Conservation (phyloP, 2,888 invertebrate species). For the Drosophila prostipennis region DNA sequence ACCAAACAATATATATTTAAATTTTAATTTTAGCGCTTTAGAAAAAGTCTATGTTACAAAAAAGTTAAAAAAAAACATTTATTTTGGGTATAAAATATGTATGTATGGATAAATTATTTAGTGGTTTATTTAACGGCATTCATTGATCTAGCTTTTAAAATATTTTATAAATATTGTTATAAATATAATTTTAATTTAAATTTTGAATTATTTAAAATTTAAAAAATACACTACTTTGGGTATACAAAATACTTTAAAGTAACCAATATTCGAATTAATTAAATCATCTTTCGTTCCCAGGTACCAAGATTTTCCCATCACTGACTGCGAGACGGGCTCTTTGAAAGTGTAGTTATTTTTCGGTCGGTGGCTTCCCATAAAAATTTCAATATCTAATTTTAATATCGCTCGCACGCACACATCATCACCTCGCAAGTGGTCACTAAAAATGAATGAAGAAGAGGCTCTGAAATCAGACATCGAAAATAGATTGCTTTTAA, state of each 20-base stretch:
- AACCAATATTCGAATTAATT: neutral
- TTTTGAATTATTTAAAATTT: too few relatives aligned
- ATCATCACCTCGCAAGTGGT: conserved; percentile 53
- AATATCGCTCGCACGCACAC: conserved; percentile 22
- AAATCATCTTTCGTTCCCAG: neutral
- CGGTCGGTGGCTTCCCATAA: conserved; percentile 4
- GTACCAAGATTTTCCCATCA: neutral
- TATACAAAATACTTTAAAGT: neutral
- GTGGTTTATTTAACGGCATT: too few relatives aligned
- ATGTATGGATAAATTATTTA: too few relatives aligned
- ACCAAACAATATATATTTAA: too few relatives aligned
- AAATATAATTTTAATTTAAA: too few relatives aligned
- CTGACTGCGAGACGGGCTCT: neutral
- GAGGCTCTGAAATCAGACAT: conserved; percentile 66
- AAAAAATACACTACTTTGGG: too few relatives aligned
- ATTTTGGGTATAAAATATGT: too few relatives aligned
- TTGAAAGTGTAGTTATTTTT: conserved; percentile 15
- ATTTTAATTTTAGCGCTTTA: too few relatives aligned
- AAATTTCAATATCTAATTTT: conserved; percentile 25
- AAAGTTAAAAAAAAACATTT: too few relatives aligned
- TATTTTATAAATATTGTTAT: too few relatives aligned
- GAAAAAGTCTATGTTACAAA: too few relatives aligned
- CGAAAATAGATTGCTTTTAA: conserved; percentile 75
- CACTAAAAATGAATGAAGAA: conserved; percentile 65
- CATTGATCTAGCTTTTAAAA: too few relatives aligned